These are phyloP conservation scores for Limnephilus rhombicus DNA, from an alignment of 2,888 invertebrate genomes.

Conservation along the genomic window DNA sequence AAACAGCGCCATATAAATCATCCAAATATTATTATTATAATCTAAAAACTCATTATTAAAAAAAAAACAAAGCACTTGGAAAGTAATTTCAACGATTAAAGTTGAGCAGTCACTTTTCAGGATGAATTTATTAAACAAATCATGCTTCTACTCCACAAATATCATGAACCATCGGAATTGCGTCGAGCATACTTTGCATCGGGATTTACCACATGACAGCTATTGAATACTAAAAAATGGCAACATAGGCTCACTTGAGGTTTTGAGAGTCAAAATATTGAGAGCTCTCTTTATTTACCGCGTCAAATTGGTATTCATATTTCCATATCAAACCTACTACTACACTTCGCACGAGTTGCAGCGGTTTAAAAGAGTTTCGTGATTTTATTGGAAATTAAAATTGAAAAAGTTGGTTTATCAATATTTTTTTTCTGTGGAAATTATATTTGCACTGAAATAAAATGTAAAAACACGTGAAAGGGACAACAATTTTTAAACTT, in stretches of 20 bases:
- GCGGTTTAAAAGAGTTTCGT: no score
- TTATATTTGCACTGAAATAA: no score
- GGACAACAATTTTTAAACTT: no score
- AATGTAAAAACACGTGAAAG: no score
- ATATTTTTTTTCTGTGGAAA: no score
- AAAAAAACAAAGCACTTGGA: no score
- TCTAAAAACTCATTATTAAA: no score
- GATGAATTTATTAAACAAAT: conserved; percentile 51
- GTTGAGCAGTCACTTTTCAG: conserved; percentile 44
- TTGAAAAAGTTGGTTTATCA: no score
- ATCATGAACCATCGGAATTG: neutral
- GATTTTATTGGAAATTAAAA: neutral
- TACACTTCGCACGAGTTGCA: neutral
- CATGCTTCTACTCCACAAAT: conserved; percentile 14
- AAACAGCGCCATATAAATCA: no score
- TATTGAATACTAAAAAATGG: conserved; percentile 10
- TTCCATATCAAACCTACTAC: neutral
- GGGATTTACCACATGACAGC: conserved; percentile 29
- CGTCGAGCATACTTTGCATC: conserved; percentile 52
- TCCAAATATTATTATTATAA: no score
- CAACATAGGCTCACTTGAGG: neutral
- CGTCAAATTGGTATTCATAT: neutral
- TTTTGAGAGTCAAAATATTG: neutral
- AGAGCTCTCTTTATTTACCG: no score
- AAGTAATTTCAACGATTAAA: no score